Conservation (phyloP, 2,113 vertebrate species). For the Ondatra zibethicus region DNA sequence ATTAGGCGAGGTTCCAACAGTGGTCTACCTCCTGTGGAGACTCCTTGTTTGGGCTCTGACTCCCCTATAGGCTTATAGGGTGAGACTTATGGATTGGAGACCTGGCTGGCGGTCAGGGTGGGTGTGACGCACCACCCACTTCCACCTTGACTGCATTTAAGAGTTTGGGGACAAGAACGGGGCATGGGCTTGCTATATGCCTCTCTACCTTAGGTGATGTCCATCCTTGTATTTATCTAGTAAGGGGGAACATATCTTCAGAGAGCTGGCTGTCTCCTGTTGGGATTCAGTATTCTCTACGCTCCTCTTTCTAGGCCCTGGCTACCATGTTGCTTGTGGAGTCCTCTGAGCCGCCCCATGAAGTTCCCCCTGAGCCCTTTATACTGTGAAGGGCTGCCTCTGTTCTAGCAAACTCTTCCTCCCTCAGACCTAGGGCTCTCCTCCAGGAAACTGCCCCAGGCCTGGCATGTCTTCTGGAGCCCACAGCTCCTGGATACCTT, state of each 20-base stretch:
- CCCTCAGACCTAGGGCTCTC: not conserved
- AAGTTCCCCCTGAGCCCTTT: not conserved
- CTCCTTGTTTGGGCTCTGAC: not conserved
- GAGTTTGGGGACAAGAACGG: not conserved
- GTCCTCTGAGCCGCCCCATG: not conserved
- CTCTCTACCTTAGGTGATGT: not conserved
- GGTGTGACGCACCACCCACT: not conserved
- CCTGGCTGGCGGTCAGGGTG: too few relatives aligned
- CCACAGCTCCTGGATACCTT: not conserved
- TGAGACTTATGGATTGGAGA: not conserved
- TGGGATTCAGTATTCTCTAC: not conserved
- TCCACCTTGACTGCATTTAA: rapidly evolving
- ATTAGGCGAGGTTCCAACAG: too few relatives aligned
- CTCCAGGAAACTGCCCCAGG: not conserved
- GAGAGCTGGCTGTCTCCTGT: not conserved
- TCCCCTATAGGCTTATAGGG: rapidly evolving
- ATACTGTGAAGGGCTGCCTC: rapidly evolving
- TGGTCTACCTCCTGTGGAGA: not conserved
- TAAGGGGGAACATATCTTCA: rapidly evolving
- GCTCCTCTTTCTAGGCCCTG: not conserved
- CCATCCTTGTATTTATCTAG: not conserved
- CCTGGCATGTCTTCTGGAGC: not conserved
- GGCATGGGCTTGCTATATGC: rapidly evolving
- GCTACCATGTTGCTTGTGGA: not conserved
- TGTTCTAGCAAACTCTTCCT: not conserved